phyloP scores from a whole-genome alignment of 2,113 vertebrate genomes.

The Hiodon tergisus region DNA sequence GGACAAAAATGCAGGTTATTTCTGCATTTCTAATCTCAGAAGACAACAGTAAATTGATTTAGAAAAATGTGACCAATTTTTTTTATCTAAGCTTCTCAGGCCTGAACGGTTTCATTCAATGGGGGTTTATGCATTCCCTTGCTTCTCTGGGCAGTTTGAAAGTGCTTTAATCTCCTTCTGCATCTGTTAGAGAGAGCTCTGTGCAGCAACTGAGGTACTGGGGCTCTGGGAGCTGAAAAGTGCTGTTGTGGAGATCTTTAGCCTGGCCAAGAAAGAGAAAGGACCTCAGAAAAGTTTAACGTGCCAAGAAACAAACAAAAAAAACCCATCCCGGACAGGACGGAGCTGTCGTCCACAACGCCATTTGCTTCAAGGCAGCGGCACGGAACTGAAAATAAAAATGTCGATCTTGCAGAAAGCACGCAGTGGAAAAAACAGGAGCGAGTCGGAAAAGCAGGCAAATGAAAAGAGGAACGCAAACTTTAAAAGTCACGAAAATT shows the following conservation, averaged over 20 bases:
- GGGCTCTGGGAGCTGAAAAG: not conserved
- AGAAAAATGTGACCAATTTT: not conserved
- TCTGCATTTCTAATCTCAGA: not conserved
- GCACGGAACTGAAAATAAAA: slow-evolving; percentile 7
- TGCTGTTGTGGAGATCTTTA: slow-evolving; percentile 3
- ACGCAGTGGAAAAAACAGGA: not conserved
- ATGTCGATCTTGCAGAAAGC: not conserved
- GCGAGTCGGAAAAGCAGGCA: not conserved
- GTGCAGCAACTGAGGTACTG: not conserved
- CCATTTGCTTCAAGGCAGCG: slow-evolving; percentile 3
- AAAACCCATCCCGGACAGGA: slow-evolving; percentile 34
- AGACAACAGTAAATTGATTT: not conserved
- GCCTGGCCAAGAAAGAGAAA: slow-evolving; percentile 1
- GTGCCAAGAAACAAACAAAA: slow-evolving; percentile 35
- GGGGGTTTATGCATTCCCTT: not conserved
- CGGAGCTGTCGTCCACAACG: slow-evolving; percentile 29
- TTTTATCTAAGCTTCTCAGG: not conserved
- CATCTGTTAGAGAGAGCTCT: slow-evolving; percentile 3
- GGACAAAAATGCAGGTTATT: not conserved
- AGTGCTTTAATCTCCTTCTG: slow-evolving; percentile 13
- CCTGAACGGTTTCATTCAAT: not conserved
- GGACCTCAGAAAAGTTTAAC: slow-evolving; percentile 36
- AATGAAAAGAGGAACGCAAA: not conserved
- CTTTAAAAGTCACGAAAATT: not conserved
- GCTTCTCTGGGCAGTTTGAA: not conserved